Conservation (phyloP, 2,113 vertebrate genomes). For the Mixornis gularis region DNA sequence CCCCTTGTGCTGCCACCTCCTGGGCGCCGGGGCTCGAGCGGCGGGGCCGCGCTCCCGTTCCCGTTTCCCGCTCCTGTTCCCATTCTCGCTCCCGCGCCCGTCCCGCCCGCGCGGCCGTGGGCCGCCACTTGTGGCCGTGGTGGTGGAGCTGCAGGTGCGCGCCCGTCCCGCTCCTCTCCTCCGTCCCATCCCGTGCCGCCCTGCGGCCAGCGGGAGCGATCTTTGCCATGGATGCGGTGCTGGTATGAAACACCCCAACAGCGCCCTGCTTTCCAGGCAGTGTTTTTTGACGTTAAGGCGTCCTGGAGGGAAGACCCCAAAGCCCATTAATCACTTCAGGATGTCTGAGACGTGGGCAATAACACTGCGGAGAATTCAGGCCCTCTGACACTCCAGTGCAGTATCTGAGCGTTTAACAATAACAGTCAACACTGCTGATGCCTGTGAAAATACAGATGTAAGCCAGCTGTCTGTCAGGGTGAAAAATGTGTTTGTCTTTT, state of each 20-base stretch:
- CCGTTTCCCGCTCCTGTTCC: rapidly evolving
- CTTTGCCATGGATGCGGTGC: neutral
- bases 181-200: neutral
- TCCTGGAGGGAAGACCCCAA: conserved; percentile 13
- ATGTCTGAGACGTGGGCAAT: conserved; percentile 32
- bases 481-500: conserved; percentile 67
- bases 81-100: rapidly evolving
- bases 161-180: neutral
- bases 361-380: conserved; percentile 6
- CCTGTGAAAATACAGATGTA: conserved; percentile 66
- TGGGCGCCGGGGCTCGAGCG: neutral
- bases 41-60: neutral
- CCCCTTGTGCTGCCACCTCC: conserved; percentile 37
- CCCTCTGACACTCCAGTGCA: conserved; percentile 30
- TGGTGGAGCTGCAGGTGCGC: neutral
- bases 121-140: neutral
- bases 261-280: neutral
- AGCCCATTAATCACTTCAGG: conserved; percentile 49
- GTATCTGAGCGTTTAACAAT: conserved; percentile 39
- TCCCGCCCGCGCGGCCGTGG: no score
- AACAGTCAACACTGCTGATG: conserved; percentile 55
- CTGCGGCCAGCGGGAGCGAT: neutral
- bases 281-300: neutral
- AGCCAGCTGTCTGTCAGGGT: conserved; percentile 66
- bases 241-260: neutral